These are phyloP conservation scores for Bambusicola thoracicus DNA, from an alignment of 2,113 vertebrate species.

Conservation along the genomic window DNA sequence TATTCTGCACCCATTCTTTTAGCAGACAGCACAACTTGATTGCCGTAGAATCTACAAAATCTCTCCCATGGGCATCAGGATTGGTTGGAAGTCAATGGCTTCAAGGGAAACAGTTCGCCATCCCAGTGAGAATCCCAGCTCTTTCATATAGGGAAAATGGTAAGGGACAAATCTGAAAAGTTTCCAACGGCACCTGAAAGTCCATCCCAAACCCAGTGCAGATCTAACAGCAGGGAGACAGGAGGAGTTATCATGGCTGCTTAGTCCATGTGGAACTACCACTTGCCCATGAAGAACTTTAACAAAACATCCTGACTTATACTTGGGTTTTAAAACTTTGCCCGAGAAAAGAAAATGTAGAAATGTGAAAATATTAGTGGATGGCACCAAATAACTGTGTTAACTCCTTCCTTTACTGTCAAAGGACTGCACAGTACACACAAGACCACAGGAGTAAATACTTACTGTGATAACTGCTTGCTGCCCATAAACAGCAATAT, in stretches of 20 bases:
- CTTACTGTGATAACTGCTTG: neutral
- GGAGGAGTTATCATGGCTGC: neutral
- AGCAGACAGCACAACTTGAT: neutral
- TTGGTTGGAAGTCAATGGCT: neutral
- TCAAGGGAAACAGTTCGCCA: neutral
- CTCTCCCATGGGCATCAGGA: neutral
- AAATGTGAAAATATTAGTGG: neutral
- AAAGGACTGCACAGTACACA: accelerated
- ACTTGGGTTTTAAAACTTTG: neutral
- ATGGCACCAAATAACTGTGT: neutral
- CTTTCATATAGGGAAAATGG: neutral
- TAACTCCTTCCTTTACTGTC: neutral
- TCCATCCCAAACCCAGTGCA: neutral
- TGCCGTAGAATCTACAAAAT: neutral
- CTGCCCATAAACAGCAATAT: neutral
- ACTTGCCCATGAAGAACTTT: neutral
- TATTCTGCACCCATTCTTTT: neutral
- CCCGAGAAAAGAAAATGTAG: neutral
- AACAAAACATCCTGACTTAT: neutral
- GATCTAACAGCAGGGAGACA: neutral
- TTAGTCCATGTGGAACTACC: neutral
- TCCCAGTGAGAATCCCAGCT: neutral
- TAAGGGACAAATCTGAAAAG: neutral
- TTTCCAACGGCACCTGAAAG: neutral
- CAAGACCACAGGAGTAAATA: neutral